Percentiles rank a stretch among this genome's conserved stretches.
Evolutionary conservation across 2,888 invertebrate species (phyloP).

Genomic region (Lasioglossum marginatum): DNA sequence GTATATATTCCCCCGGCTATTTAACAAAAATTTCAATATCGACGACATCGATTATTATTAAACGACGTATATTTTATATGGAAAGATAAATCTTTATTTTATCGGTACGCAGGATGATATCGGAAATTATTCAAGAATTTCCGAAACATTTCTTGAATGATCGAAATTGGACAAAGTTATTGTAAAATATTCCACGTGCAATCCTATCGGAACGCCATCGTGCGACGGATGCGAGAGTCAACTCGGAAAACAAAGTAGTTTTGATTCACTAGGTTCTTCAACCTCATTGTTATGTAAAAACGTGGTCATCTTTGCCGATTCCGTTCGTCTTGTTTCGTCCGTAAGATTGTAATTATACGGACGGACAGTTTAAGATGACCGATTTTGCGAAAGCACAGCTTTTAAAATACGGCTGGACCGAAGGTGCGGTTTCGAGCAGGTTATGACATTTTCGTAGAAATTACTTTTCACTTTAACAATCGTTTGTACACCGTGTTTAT

Average conservation of each 20-base stretch:
- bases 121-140: not conserved
- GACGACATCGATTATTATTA: slow-evolving; percentile 5
- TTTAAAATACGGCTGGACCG: slow-evolving; percentile 91
- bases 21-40: not conserved
- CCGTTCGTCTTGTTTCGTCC: not conserved
- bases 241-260: not conserved
- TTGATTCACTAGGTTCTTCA: slow-evolving; percentile 27
- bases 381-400: slow-evolving; percentile 90
- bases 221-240: not conserved
- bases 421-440: slow-evolving; percentile 85
- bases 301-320: not conserved
- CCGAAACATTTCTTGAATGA: not conserved
- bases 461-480: not conserved
- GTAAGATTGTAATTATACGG: not conserved
- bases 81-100: not conserved
- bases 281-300: slow-evolving; percentile 2
- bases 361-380: slow-evolving; percentile 67
- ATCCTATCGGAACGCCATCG: slow-evolving; percentile 26
- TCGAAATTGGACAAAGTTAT: slow-evolving; percentile 49
- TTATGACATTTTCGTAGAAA: not conserved
- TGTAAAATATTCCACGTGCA: not conserved
- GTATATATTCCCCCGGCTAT: slow-evolving; percentile 19
- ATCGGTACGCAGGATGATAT: not conserved
- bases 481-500: slow-evolving; percentile 54
- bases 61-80: not conserved